Conservation (phyloP, 2,797 vertebrate species). For the Lithobates sylvaticus region DNA sequence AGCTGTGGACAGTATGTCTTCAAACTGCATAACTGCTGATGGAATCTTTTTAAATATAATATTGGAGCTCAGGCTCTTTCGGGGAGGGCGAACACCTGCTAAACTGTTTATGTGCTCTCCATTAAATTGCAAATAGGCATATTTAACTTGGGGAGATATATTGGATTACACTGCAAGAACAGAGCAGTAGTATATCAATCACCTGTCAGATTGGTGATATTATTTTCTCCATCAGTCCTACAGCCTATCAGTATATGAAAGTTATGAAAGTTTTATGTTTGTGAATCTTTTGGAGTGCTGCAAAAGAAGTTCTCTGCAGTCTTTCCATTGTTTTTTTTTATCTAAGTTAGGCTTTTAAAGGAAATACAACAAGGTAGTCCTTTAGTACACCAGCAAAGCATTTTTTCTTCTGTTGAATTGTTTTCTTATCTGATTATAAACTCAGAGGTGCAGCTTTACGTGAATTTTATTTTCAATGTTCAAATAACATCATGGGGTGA, state of each 20-base stretch:
- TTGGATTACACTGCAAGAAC: constrained; percentile 29
- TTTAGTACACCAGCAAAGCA: not conserved
- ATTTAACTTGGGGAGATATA: constrained; percentile 1
- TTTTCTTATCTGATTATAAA: no score
- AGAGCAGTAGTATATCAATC: constrained; percentile 3
- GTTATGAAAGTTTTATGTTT: constrained; percentile 52
- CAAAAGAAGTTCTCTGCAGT: constrained; percentile 12
- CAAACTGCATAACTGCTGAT: constrained; percentile 40
- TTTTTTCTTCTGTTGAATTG: no score
- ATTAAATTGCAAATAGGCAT: constrained; percentile 9
- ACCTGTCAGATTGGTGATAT: constrained; percentile 3
- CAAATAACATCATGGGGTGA: no score
- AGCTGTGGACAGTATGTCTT: constrained; percentile 28
- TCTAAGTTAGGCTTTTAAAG: not conserved
- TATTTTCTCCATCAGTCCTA: not conserved
- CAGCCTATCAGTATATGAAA: constrained; percentile 13
- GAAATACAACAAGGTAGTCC: constrained; percentile 34
- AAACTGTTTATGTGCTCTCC: not conserved
- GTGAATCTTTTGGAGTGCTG: constrained; percentile 34
- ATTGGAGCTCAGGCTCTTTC: not conserved
- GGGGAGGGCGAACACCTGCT: constrained; percentile 2
- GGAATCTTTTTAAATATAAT: constrained; percentile 43
- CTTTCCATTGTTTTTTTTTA: constrained; percentile 33
- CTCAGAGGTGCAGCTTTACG: no score
- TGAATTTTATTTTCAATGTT: no score